Percentiles rank a stretch among this genome's conserved stretches.
Conservation (phyloP, 2,888 invertebrate species). For the Pristionchus entomophagus region DNA sequence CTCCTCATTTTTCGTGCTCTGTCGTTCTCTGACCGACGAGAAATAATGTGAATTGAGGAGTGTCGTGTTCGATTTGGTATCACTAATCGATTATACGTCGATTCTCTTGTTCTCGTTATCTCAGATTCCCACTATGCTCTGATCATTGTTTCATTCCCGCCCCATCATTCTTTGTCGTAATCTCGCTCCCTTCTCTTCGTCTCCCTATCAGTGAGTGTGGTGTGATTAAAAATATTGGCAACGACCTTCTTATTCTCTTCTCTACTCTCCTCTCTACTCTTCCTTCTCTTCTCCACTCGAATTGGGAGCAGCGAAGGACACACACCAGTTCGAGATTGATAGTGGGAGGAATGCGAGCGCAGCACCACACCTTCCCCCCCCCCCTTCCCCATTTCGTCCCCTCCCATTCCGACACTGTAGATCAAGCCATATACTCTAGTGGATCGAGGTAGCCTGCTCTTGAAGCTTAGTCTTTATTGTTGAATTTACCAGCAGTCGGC, state of each 20-base stretch:
- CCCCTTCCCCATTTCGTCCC: not conserved
- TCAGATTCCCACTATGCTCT: too few species aligned
- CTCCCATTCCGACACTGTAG: too few species aligned
- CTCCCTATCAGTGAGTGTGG: conserved; percentile 12
- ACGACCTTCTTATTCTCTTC: conserved; percentile 21
- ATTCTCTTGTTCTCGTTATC: not conserved
- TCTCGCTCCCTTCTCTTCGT: not conserved
- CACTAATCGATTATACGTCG: not conserved
- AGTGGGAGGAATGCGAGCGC: conserved; percentile 1
- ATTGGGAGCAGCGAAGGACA: conserved; percentile 31
- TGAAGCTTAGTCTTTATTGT: too few species aligned
- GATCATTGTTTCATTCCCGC: too few species aligned
- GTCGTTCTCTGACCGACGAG: too few species aligned
- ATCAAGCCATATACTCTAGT: not conserved
- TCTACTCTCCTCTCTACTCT: too few species aligned
- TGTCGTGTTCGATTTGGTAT: not conserved
- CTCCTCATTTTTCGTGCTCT: too few species aligned
- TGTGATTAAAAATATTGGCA: conserved; percentile 21
- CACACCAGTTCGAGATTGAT: conserved; percentile 35
- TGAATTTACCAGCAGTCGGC: too few species aligned
- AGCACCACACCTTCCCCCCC: not conserved
- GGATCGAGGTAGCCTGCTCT: too few species aligned
- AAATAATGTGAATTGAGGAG: not conserved
- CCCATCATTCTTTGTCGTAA: not conserved
- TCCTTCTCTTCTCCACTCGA: too few species aligned